Evolutionary conservation across 1,140 invertebrate genomes (phyloP), one percentile per base, ranked within the genome.

Genomic region (Prorops nasuta): DNA sequence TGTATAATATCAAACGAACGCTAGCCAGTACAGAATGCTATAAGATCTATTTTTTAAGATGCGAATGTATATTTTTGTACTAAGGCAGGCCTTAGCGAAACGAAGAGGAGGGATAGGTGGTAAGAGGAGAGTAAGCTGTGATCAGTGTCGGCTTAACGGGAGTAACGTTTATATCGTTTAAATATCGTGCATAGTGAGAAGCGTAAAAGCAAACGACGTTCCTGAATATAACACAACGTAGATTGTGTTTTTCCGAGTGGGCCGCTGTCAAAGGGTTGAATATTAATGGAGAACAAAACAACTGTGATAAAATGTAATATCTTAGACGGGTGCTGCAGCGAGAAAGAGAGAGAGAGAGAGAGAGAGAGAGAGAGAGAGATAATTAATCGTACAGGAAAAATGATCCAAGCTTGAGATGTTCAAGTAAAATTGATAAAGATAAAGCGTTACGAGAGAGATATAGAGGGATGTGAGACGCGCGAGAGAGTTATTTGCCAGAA

Each of bases 41-140:
- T n/a, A 74, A 76, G 71, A 74, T 74, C 73, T 77, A 77, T 75
- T 76, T 77, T 77, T 76, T 77, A 76, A 76, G 71, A 74, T 62
- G 67, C 72, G 67, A 74, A 72, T 72, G 70, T 77, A 72, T 76
- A 77, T 76, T 76, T 76, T 77, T 76, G 58, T 73, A 76, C 73
- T 75, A 74, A 74, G 73, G 74, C 74, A 75, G 74, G 74, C 74
- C 74, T 77, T 74, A 77, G 74, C 70, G 51, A 34, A 44, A 18
- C 34, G 31, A 21, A 16, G 34, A 19, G n/a, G 21, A 10, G n/a
- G 35, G 18, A n/a, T 8, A 36, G 16, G 44, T 18, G 16, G 21
- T 24, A 31, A 10, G 44, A 52, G 46, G 54, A 41, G 62, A 61
- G 24, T 51, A 43, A 56, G 45, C 58, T 60, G 59, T 60, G 58